A percentile compares a stretch with the other conserved stretches of the same genome.
Conservation (phyloP, 2,888 invertebrate species). For the Trissonchulus sp. region DNA sequence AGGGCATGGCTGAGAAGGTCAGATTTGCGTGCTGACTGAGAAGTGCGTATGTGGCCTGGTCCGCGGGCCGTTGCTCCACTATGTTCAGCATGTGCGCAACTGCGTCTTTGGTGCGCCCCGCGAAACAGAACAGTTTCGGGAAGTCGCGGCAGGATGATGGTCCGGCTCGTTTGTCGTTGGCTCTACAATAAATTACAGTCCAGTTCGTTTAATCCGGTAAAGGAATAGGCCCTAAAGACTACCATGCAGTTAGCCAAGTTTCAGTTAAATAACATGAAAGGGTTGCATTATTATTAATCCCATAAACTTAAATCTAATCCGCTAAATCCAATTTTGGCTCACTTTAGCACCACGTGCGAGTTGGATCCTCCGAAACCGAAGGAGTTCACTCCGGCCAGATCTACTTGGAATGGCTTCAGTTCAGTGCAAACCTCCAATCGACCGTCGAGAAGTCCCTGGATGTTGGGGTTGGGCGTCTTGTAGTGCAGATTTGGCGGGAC, state of each 20-base stretch:
- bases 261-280: background rate
- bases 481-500: conserved; percentile 90
- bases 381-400: conserved; percentile 85
- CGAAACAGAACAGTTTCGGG: conserved; percentile 68
- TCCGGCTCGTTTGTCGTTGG: background rate
- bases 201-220: too few species aligned
- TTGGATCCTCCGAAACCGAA: conserved; percentile 88
- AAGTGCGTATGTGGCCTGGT: conserved; percentile 68
- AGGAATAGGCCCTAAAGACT: too few species aligned
- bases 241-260: background rate
- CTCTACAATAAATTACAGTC: background rate
- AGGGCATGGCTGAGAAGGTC: conserved; percentile 66
- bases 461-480: conserved; percentile 71
- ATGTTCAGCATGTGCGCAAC: conserved; percentile 65
- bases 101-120: conserved; percentile 77
- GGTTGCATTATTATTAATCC: background rate
- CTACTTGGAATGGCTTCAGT: conserved; percentile 77
- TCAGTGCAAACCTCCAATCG: conserved; percentile 79
- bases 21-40: conserved; percentile 68
- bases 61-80: conserved; percentile 60
- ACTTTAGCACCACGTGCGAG: conserved; percentile 51
- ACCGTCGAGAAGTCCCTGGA: conserved; percentile 82
- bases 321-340: too few species aligned
- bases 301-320: too few species aligned
- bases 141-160: conserved; percentile 55